Evolutionary conservation across 2,797 vertebrate species (phyloP), one percentile per base, ranked within the genome.

Genomic region (Ceryle rudis): DNA sequence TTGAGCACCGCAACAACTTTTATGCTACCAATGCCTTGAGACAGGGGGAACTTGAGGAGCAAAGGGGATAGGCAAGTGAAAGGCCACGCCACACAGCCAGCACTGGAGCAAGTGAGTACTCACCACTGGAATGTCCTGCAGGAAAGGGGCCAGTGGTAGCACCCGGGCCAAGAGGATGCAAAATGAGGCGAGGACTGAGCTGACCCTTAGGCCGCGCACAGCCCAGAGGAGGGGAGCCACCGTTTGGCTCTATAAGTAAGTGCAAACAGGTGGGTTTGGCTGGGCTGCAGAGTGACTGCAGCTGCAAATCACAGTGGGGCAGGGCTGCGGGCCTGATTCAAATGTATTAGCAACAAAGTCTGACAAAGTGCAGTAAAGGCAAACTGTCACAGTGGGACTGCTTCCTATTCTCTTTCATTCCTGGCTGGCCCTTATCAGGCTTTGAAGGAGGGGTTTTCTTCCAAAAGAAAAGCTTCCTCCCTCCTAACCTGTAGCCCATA

Each of bases 81-180:
- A 67, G 81, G n/a, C 28, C 3, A 0, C 1, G 0, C 22, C 60
- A 37, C 4, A 1, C n/a, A 67, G 58, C 28, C 83, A 12, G 64
- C 35, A 15, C 28, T 4, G 8, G 22, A 28, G 7, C 2, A 2
- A 39, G 57, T 77, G 89, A 77, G 39, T 42, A 92, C 84, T 81
- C 73, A 51, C 55, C 71, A 0, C 46, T 85, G 83, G 86, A 92
- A 95, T 37, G 81, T 86, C 73, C 51, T 3, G 1, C 60, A 69
- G 86, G 88, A 94, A 86, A 86, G 55, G 29, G 37, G 65, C 52
- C 4, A 2, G 18, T 33, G 47, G 31, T n/a, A 35, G 57, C 2
- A 0, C 9, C 5, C 1, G 8, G 18, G 17, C 81, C 17, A 4
- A 42, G 70, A 81, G 54, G 60, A 75, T 47, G 47, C 3, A 0